Percentiles rank a stretch among this genome's conserved stretches.
Evolutionary conservation across 1,140 invertebrate genomes (phyloP).

Genomic region (Vollenhovia emeryi): DNA sequence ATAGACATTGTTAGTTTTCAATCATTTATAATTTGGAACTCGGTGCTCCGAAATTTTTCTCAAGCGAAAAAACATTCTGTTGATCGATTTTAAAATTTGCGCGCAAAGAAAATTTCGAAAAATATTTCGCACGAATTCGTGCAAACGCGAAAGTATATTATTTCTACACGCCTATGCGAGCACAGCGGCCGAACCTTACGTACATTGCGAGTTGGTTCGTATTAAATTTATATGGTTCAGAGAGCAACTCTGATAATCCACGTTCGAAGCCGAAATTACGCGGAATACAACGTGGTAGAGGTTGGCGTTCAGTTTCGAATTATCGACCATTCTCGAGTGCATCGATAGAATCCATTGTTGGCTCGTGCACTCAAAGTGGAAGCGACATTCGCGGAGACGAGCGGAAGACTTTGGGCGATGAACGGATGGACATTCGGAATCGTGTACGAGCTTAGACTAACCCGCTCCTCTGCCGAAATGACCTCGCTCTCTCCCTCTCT

Average conservation of each 20-base stretch:
- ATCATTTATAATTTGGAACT: not conserved
- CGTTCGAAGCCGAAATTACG: constrained; percentile 29
- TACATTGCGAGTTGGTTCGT: not conserved
- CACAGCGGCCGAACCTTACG: constrained; percentile 6
- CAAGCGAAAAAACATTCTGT: not conserved
- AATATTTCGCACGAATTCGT: not conserved
- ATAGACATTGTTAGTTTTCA: not conserved
- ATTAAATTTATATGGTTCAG: constrained; percentile 56
- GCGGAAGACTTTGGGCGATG: constrained; percentile 47
- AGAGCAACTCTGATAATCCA: constrained; percentile 42
- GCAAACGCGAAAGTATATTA: constrained; percentile 19
- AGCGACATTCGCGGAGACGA: constrained; percentile 49
- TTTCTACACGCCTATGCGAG: not conserved
- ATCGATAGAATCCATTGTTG: constrained; percentile 57
- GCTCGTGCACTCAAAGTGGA: constrained; percentile 37
- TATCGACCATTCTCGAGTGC: constrained; percentile 39
- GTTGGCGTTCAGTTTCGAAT: constrained; percentile 51
- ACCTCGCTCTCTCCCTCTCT: not conserved
- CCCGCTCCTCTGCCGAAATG: constrained; percentile 59
- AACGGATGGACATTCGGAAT: constrained; percentile 65
- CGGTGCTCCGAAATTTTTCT: not conserved
- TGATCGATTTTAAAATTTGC: not conserved
- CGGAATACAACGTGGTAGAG: constrained; percentile 20
- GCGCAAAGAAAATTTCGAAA: not conserved
- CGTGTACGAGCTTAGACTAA: constrained; percentile 61